These are phyloP conservation scores for Aphodius sticticus DNA, from an alignment of 2,888 invertebrate genomes.

Conservation along the genomic window DNA sequence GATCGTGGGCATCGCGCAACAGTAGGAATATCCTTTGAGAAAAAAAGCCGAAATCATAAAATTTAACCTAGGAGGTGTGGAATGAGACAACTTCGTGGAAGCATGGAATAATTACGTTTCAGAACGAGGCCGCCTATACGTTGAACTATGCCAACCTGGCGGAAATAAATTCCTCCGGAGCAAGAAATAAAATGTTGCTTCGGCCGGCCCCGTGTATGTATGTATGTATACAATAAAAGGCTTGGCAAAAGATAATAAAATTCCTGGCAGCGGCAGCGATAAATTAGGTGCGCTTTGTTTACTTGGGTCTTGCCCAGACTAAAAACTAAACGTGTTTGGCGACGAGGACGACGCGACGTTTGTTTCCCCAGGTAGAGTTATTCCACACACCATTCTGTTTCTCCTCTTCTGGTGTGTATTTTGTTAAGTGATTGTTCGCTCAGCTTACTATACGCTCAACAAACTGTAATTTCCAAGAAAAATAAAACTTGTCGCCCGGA, in stretches of 20 bases:
- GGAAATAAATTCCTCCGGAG: neutral
- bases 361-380: slow-evolving; percentile 21
- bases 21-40: neutral
- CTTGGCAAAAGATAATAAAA: slow-evolving; percentile 24
- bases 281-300: slow-evolving; percentile 23
- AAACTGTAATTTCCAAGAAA: neutral
- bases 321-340: slow-evolving; percentile 19
- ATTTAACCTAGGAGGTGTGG: slow-evolving; percentile 4
- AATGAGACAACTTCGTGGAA: neutral
- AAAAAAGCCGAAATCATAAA: neutral
- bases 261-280: slow-evolving; percentile 12
- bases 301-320: slow-evolving; percentile 9
- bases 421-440: neutral
- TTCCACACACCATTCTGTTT: slow-evolving; percentile 22
- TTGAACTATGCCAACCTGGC: neutral
- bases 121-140: neutral
- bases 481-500: neutral
- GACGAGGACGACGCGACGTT: slow-evolving; percentile 5
- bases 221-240: slow-evolving; percentile 20
- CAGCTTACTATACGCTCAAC: neutral
- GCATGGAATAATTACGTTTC: neutral
- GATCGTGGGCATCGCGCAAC: neutral
- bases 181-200: slow-evolving; percentile 17
- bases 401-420: neutral
- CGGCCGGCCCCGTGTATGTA: neutral